Evolutionary conservation across 64 coral and sea anemone species (phyloP), one percentile per base, ranked within the genome.

Genomic region (Montipora cactus): DNA sequence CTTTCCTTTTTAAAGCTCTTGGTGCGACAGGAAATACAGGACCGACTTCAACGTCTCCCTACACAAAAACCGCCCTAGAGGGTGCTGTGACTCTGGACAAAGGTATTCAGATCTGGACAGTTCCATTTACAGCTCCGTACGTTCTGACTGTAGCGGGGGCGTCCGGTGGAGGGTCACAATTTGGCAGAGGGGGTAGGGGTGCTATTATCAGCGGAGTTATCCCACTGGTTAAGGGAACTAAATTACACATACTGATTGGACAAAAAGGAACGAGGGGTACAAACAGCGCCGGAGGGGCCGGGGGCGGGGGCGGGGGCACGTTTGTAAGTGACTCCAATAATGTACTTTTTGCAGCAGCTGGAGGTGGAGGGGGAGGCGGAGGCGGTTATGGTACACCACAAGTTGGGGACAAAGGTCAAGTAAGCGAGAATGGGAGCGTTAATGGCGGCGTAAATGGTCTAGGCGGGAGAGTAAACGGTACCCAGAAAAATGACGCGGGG

Each of bases 61-160:
- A 92, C 73, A 19, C 49, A 8, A 48, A 61, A 16, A 86, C 81
- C 1, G 9, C 71, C 12, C 58, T 92, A 8, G 15, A 78, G 3
- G 90, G 90, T 55, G 47, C 16, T 50, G 90, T 92, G n/a, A 92
- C 80, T 61, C 90, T 92, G 9, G 45, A 77, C 8, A 76, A 85
- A 49, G 90, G 90, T 47, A 85, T 84, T 47, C 90, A 92, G 69
- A 73, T 25, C 7, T 92, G 90, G 90, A 92, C 79, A 8, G 90
- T 86, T 13, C 90, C 90, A 20, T 48, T 66, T 16, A 68, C 67
- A 16, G 90, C 80, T 4, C 25, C 37, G 1, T 92, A 92, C n/a
- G 5, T 19, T 14, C 25, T 92, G 1, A 83, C 59, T 15, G 70
- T 92, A 2, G 48, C 55, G 7, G 90, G 90, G 13, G 81, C 90